These are phyloP conservation scores for Typhlichthys eigenmanni DNA, from an alignment of 2,797 vertebrate genomes.

Conservation along the genomic window DNA sequence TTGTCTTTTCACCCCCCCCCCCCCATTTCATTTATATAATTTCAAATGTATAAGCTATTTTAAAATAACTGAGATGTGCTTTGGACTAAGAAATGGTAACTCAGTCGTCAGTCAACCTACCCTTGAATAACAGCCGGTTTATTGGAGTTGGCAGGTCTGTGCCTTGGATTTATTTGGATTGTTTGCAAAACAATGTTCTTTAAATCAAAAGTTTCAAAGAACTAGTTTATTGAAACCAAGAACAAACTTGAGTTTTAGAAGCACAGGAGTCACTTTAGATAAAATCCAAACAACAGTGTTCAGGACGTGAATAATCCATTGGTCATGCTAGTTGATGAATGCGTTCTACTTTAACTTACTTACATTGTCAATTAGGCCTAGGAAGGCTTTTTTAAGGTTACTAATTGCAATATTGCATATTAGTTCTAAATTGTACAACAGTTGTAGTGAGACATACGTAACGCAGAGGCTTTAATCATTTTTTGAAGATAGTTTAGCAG, in stretches of 20 bases:
- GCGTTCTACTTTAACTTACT: no score
- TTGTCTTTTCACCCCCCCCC: constrained; percentile 34
- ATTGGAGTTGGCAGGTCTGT: neutral
- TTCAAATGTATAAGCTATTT: constrained; percentile 38
- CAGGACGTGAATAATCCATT: no score
- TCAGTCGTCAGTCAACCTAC: neutral
- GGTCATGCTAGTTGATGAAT: no score
- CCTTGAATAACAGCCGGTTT: no score
- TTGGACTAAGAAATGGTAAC: constrained; percentile 18
- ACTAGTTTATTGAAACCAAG: constrained; percentile 11
- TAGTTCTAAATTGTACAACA: no score
- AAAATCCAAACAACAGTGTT: no score
- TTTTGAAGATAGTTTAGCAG: no score
- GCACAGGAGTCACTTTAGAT: constrained; percentile 10
- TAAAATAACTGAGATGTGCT: constrained; percentile 14
- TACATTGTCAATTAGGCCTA: no score
- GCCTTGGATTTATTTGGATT: constrained; percentile 17
- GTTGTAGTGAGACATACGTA: no score
- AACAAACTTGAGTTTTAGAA: constrained; percentile 15
- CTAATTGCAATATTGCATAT: no score
- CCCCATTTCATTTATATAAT: constrained; percentile 49
- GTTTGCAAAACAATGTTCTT: constrained; percentile 8
- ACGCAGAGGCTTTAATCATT: no score
- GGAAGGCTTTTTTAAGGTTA: no score
- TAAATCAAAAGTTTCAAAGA: constrained; percentile 9